Base-by-base conservation (phyloP, 2,113 vertebrate genomes). In the Leptocoma aspasia region DNA sequence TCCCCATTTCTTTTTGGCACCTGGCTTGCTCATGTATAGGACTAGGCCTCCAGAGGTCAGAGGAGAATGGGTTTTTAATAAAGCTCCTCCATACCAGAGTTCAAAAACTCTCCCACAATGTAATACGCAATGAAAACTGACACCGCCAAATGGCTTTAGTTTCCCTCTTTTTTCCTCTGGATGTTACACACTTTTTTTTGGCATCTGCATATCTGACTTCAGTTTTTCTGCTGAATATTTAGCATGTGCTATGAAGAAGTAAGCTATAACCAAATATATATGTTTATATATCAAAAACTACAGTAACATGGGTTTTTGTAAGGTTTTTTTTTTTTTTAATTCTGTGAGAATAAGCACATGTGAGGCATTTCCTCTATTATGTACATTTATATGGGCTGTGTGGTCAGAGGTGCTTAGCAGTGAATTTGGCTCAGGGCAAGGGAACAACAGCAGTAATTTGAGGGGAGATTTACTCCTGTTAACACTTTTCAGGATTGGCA, bases 401-500 rank as follows among this genome's bases (percentile, higher is more conserved):
- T 97, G 92, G 87, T 96, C 96, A 90, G 91, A 94, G 83, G 89
- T 96, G 65, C 94, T 91, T 95, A 78, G 85, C 84, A 95, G 87
- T 77, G 45, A 92, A 89, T 93, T 60, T 94, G 89, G 97, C 96
- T 96, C 91, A 96, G 92, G 71, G 64, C 92, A 92, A 95, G 89
- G 69, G 86, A 94, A 93, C 92, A 88, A 91, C 86, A 91, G 85
- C 92, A 91, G 76, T 89, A 91, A 96, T 80, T 78, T 71, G 68
- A 94, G 91, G 96, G 77, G 92, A 96, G 92, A 89, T 95, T 92
- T 86, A 85, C 94, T 96, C 94, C 96, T 93, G 92, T 91, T 83
- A 95, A 93, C 95, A 79, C 89, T 92, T 96, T 95, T 95, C 95
- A 96, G 89, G 90, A 91, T 84, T 96, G 92, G 86, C 85, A 92